A percentile compares a stretch with the other conserved stretches of the same genome.
phyloP scores from a whole-genome alignment of 2,797 vertebrate species.

The Phrynocephalus guinanensis region DNA sequence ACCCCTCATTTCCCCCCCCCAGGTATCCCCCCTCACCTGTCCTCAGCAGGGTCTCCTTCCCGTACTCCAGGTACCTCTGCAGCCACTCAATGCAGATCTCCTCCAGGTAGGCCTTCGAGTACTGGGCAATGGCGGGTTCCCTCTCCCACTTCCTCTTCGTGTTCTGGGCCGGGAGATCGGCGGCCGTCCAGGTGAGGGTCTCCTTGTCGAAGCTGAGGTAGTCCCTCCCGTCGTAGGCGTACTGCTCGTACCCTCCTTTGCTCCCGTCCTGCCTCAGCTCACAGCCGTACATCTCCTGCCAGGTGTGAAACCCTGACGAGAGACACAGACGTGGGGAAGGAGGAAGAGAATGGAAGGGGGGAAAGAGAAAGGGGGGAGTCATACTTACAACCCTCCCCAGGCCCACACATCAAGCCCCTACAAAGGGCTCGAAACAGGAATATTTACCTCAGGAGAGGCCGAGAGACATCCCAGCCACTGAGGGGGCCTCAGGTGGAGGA shows the following conservation, averaged over 20 bases:
- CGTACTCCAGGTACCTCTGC: neutral
- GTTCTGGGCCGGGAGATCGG: neutral
- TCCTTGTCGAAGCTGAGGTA: neutral
- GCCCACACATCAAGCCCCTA: too few relatives aligned
- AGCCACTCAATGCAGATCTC: neutral
- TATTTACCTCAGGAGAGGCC: too few relatives aligned
- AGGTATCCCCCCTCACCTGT: too few relatives aligned
- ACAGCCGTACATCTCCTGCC: slow-evolving; percentile 15
- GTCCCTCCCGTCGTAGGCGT: neutral
- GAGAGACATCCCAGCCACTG: too few relatives aligned
- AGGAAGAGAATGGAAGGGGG: neutral
- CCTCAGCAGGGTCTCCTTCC: neutral
- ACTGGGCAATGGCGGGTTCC: rapidly evolving
- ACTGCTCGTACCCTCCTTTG: neutral
- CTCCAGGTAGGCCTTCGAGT: neutral
- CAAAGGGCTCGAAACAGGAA: too few relatives aligned
- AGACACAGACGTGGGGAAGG: too few relatives aligned
- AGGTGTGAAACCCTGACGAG: slow-evolving; percentile 11
- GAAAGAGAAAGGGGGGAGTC: too few relatives aligned
- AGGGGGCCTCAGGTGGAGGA: too few relatives aligned
- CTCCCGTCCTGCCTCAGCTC: neutral
- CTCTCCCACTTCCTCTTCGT: neutral
- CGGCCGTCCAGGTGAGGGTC: neutral
- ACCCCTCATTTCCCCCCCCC: too few relatives aligned
- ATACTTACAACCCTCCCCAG: neutral